phyloP scores from a whole-genome alignment of 2,797 vertebrate genomes.

The Rhinoraja longicauda region DNA sequence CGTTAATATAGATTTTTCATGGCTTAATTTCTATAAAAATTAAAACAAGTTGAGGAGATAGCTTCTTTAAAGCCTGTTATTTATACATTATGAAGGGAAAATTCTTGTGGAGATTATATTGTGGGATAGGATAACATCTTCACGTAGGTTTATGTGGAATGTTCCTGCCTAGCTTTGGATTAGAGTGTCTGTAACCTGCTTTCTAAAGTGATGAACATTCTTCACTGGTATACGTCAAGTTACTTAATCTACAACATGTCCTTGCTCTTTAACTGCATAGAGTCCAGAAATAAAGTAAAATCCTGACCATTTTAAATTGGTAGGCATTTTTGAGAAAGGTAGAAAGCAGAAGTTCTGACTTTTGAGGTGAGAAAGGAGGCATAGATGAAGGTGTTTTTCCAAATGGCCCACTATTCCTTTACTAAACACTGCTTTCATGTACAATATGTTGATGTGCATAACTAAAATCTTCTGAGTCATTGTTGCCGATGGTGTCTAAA shows the following conservation, averaged over 20 bases:
- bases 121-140: background rate
- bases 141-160: background rate
- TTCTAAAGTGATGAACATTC: background rate
- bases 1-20: background rate
- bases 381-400: background rate
- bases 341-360: background rate
- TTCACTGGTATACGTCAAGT: background rate
- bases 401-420: background rate
- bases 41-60: background rate
- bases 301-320: background rate
- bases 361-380: background rate
- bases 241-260: background rate
- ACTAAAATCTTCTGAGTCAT: conserved; percentile 5
- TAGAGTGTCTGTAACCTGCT: conserved; percentile 29
- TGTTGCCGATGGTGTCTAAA: background rate
- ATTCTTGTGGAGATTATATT: background rate
- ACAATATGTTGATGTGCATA: background rate
- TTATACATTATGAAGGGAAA: background rate
- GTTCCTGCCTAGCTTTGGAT: background rate
- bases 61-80: background rate
- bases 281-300: background rate
- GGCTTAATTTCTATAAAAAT: background rate
- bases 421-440: background rate
- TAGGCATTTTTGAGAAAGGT: background rate
- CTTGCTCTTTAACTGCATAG: background rate